Percentiles rank a stretch among this genome's conserved stretches.
Conservation (phyloP, 2,888 invertebrate species). For the Drosophila merina region DNA sequence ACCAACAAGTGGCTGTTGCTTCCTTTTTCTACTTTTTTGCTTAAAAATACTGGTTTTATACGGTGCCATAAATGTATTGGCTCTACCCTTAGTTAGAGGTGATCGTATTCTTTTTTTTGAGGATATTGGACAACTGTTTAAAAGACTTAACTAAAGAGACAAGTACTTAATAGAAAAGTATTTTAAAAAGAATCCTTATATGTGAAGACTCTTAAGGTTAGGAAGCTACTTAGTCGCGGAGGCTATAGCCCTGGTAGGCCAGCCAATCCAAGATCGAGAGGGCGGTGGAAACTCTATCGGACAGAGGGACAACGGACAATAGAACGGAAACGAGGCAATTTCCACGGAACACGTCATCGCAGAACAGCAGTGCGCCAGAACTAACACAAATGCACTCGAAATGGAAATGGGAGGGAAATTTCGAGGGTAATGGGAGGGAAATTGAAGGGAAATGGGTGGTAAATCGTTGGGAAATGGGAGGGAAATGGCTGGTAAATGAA, state of each 20-base stretch:
- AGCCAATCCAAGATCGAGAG: slow-evolving; percentile 34
- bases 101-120: too few species aligned
- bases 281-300: neutral
- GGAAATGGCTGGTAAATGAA: neutral
- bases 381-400: slow-evolving; percentile 28
- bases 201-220: too few species aligned
- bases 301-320: slow-evolving; percentile 17
- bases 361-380: slow-evolving; percentile 65
- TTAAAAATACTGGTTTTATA: neutral
- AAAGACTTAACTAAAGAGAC: too few species aligned
- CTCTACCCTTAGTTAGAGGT: too few species aligned
- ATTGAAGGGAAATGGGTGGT: neutral
- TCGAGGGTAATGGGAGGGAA: neutral
- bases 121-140: too few species aligned
- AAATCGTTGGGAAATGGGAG: neutral
- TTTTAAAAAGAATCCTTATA: too few species aligned
- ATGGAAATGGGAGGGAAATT: neutral
- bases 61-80: too few species aligned
- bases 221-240: too few species aligned
- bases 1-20: slow-evolving; percentile 5
- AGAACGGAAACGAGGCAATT: slow-evolving; percentile 53
- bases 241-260: neutral
- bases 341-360: slow-evolving; percentile 62
- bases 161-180: too few species aligned
- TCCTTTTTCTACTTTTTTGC: neutral